Evolutionary conservation across 2,888 invertebrate genomes (phyloP).

Genomic region (Caenorhabditis sp.): DNA sequence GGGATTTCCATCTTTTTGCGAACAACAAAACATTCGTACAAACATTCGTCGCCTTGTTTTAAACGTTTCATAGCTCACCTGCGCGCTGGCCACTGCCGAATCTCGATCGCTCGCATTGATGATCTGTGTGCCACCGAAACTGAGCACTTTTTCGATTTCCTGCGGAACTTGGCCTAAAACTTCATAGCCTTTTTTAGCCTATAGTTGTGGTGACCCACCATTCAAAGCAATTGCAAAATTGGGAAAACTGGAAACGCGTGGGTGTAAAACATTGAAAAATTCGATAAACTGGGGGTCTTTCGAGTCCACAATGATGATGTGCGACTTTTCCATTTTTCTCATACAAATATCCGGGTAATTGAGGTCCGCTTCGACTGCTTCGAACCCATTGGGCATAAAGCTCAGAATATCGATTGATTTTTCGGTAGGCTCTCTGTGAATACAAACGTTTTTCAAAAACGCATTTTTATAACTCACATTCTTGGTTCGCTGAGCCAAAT

Average conservation of each 20-base stretch:
- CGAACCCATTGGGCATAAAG: background rate
- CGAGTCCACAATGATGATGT: background rate
- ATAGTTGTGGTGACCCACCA: background rate
- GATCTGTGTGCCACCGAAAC: no score
- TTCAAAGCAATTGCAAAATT: background rate
- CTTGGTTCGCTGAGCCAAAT: background rate
- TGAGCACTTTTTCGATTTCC: background rate
- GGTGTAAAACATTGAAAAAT: background rate
- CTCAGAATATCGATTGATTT: background rate
- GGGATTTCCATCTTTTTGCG: no score
- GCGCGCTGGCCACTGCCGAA: no score
- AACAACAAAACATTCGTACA: no score
- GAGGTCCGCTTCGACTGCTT: no score
- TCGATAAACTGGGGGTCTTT: background rate
- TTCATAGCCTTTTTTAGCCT: no score
- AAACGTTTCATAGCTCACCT: no score
- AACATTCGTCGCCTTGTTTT: no score
- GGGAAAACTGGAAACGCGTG: conserved; percentile 7
- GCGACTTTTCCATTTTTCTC: background rate
- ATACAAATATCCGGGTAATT: background rate
- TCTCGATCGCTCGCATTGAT: no score
- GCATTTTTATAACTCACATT: background rate
- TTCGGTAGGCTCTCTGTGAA: background rate
- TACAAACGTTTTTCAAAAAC: background rate
- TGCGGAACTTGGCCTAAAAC: background rate